Percentiles rank a stretch among this genome's conserved stretches.
These are phyloP conservation scores for Apomyelois bistriatella DNA, from an alignment of 2,888 invertebrate genomes.

Conservation along the genomic window DNA sequence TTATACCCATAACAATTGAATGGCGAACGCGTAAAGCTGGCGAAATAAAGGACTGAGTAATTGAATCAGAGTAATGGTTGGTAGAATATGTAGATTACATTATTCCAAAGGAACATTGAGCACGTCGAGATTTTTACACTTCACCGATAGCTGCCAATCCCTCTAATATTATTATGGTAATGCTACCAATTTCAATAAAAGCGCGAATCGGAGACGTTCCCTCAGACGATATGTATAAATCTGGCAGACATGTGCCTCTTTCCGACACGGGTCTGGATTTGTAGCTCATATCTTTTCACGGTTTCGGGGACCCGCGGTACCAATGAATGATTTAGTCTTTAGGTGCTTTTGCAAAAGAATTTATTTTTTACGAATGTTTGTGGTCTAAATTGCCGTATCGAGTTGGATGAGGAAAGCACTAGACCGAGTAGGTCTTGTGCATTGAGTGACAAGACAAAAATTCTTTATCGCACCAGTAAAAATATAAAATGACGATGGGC, in stretches of 20 bases:
- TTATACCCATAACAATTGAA: constrained; percentile 45
- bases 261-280: constrained; percentile 61
- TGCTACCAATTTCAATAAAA: constrained; percentile 77
- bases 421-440: too few relatives aligned
- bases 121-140: constrained; percentile 68
- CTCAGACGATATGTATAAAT: constrained; percentile 59
- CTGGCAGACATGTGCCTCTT: constrained; percentile 55
- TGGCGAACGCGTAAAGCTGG: constrained; percentile 47
- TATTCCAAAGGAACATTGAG: constrained; percentile 45
- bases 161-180: constrained; percentile 78
- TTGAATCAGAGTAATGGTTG: constrained; percentile 63
- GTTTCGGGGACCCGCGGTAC: constrained; percentile 24
- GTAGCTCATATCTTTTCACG: constrained; percentile 61
- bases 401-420: too few relatives aligned
- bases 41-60: constrained; percentile 61
- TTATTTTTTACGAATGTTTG: neutral
- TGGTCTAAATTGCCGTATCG: too few relatives aligned
- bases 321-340: constrained; percentile 8
- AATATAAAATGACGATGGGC: too few relatives aligned
- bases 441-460: too few relatives aligned
- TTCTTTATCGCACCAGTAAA: too few relatives aligned
- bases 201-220: constrained; percentile 64
- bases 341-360: neutral
- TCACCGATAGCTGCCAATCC: constrained; percentile 72
- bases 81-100: constrained; percentile 53